A percentile compares a stretch with the other conserved stretches of the same genome.
Evolutionary conservation across 2,888 invertebrate species (phyloP).

Genomic region (Galerucella pusilla): DNA sequence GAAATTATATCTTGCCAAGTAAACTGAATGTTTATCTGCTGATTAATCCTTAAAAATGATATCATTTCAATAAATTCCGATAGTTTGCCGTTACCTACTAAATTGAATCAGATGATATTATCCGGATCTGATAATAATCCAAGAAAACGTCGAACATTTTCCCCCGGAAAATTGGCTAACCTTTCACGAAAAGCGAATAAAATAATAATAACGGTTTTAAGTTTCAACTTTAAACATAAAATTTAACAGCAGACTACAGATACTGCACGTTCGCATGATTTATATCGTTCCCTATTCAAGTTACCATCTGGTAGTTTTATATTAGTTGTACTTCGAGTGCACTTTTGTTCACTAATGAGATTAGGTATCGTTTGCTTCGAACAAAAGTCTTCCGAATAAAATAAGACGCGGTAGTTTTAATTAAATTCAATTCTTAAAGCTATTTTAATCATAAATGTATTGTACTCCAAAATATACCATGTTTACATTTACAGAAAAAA

Average conservation of each 20-base stretch:
- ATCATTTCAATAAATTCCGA: neutral
- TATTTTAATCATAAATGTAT: too few species aligned
- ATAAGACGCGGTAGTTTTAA: neutral
- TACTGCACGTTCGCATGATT: constrained; percentile 52
- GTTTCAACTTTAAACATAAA: constrained; percentile 58
- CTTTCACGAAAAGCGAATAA: constrained; percentile 39
- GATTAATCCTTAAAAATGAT: too few species aligned
- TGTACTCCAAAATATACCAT: too few species aligned
- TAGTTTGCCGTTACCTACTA: neutral
- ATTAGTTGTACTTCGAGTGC: constrained; percentile 40
- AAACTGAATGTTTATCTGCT: too few species aligned
- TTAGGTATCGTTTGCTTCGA: constrained; percentile 20
- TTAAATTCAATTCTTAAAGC: neutral
- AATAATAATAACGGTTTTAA: constrained; percentile 53
- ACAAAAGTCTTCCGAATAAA: neutral
- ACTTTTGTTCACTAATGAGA: constrained; percentile 23
- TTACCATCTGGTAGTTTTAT: constrained; percentile 53
- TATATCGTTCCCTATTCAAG: constrained; percentile 47
- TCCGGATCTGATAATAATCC: constrained; percentile 8
- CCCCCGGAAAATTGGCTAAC: constrained; percentile 29
- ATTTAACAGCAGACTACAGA: constrained; percentile 57
- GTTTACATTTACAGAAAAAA: too few species aligned
- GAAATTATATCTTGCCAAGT: too few species aligned
- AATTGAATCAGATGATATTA: constrained; percentile 16
- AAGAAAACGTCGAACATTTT: constrained; percentile 26